Evolutionary conservation across 2,888 invertebrate genomes (phyloP), one percentile per base, ranked within the genome.

Genomic region (Acanthosoma haemorrhoidale): DNA sequence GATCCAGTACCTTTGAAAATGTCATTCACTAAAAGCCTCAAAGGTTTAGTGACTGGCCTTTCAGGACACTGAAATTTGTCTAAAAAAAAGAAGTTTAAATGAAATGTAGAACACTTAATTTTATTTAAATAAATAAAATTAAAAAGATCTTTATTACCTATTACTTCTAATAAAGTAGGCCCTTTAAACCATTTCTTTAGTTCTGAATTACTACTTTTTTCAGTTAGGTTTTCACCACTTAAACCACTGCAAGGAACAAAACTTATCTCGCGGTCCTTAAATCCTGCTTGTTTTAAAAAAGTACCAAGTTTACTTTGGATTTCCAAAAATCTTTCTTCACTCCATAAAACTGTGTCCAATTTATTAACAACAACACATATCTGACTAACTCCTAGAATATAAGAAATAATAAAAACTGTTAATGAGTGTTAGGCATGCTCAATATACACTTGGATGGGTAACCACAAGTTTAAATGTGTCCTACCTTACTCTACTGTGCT

Each of bases 231-330:
- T 79, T 95, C 93, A 9, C 99, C 99, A 1, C 89, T 91, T n/a
- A 99, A 82, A 3, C 99, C 99, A 74, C 96, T 96, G 78, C 96
- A 96, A 2, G 99, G 98, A 15, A 98, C 90, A 80, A 89, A 98
- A 1, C 86, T 87, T 0, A 96, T 88, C 79, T 94, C 92, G 8
- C 84, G 83, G 32, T 96, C 94, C 78, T 91, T 90, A 78, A 91
- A 97, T 1, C 96, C 96, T 16, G 91, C 94, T 80, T 94, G 93
- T 80, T 92, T 94, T 25, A 98, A 80, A 77, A 96, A 95, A 9
- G 82, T 79, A 76, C 87, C 88, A 59, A 98, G 82, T 80, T 94
- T 95, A 68, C 84, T 84, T 1, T 86, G 86, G 72, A 99, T 95
- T 78, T 97, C 95, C 75, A 90, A 86, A 80, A 94, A 99, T 75